Evolutionary conservation across 2,888 invertebrate genomes (phyloP).

Genomic region (Epinotia nisella): DNA sequence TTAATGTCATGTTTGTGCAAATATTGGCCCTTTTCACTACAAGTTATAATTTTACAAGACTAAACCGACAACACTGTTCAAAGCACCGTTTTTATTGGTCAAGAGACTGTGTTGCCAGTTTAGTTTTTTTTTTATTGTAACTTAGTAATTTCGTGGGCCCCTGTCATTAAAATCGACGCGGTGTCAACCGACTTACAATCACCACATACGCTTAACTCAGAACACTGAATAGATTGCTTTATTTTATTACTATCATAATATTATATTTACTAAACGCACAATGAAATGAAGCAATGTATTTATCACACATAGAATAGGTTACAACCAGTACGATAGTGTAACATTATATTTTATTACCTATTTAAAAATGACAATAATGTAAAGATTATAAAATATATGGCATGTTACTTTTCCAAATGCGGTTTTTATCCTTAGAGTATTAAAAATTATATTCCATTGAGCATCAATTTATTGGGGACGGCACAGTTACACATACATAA

Average conservation of each 20-base stretch:
- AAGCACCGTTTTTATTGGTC: too few species aligned
- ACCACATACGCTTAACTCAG: conserved; percentile 46
- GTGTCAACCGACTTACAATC: conserved; percentile 31
- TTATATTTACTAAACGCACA: conserved; percentile 60
- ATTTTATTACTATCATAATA: conserved; percentile 61
- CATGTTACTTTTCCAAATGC: conserved; percentile 80
- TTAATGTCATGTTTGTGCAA: too few species aligned
- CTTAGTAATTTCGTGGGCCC: too few species aligned
- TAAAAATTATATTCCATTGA: conserved; percentile 52
- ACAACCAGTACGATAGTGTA: conserved; percentile 49
- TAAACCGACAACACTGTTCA: too few species aligned
- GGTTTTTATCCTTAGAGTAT: conserved; percentile 55
- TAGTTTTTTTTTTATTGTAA: too few species aligned
- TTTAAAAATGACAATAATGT: conserved; percentile 71
- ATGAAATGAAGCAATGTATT: conserved; percentile 72
- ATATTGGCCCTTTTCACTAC: too few species aligned
- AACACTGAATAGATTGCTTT: conserved; percentile 62
- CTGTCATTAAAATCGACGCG: conserved; percentile 3
- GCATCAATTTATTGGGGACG: conserved; percentile 60
- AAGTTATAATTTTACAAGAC: too few species aligned
- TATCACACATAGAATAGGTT: conserved; percentile 47
- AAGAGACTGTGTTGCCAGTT: too few species aligned
- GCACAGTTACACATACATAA: conserved; percentile 45
- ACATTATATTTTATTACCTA: conserved; percentile 60
- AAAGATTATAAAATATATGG: conserved; percentile 82